A percentile compares a stretch with the other conserved stretches of the same genome.
These are phyloP conservation scores for Unio pictorum DNA, from an alignment of 2,888 invertebrate genomes.

Conservation along the genomic window DNA sequence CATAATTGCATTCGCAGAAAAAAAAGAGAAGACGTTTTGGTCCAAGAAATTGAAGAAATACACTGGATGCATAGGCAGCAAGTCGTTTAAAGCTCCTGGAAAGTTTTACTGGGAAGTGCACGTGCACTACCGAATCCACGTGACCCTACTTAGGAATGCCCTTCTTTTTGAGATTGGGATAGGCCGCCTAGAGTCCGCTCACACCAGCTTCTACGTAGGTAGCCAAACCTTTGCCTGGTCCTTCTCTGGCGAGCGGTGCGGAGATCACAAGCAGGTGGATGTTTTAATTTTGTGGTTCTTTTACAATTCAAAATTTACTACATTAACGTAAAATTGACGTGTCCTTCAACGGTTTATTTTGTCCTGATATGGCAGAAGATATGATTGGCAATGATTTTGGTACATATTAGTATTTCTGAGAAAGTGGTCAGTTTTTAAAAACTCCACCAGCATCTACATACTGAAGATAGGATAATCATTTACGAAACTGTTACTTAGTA, in stretches of 20 bases:
- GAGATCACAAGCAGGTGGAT: slow-evolving; percentile 41
- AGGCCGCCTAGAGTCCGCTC: slow-evolving; percentile 37
- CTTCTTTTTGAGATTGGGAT: slow-evolving; percentile 42
- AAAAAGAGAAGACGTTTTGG: slow-evolving; percentile 29
- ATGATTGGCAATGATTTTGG: no score
- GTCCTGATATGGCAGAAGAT: no score
- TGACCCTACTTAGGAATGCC: slow-evolving; percentile 36
- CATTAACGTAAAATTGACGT: no score
- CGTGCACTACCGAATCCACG: slow-evolving; percentile 43
- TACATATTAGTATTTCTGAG: no score
- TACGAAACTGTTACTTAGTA: no score
- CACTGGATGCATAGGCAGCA: slow-evolving; percentile 39
- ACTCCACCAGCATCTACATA: no score
- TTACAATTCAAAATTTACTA: no score
- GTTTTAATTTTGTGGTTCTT: background rate
- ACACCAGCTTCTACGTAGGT: slow-evolving; percentile 44
- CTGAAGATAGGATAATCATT: no score
- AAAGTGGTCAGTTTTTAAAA: no score
- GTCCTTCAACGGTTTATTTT: no score
- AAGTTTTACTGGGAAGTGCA: slow-evolving; percentile 42
- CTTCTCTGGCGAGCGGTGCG: slow-evolving; percentile 42
- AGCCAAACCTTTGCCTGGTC: slow-evolving; percentile 44
- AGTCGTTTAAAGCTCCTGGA: slow-evolving; percentile 36
- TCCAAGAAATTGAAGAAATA: slow-evolving; percentile 42
- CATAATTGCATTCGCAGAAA: no score